phyloP scores from a whole-genome alignment of 2,113 vertebrate species.

The Anoplopoma fimbria region DNA sequence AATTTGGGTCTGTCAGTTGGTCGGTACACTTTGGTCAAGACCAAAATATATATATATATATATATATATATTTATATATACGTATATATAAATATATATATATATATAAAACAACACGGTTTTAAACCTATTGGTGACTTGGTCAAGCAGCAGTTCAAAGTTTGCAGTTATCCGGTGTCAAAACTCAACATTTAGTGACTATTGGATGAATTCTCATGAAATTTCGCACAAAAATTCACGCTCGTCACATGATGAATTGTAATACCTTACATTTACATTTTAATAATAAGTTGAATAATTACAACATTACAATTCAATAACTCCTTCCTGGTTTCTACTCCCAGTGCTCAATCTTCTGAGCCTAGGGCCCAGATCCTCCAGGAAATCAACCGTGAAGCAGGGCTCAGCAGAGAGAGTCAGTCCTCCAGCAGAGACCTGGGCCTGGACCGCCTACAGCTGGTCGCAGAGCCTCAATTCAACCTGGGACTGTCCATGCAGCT shows the following conservation, averaged over 20 bases:
- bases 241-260: neutral
- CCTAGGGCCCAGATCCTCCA: neutral
- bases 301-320: neutral
- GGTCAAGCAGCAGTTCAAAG: neutral
- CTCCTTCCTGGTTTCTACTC: neutral
- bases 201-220: neutral
- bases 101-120: no score
- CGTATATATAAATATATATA: no score
- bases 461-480: neutral
- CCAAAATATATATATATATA: neutral
- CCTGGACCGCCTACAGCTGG: slow-evolving; percentile 2
- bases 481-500: slow-evolving; percentile 48
- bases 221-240: neutral
- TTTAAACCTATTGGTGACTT: neutral
- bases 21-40: neutral
- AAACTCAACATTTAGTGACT: no score
- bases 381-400: slow-evolving; percentile 2
- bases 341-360: slow-evolving; percentile 37
- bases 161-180: no score
- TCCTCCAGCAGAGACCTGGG: neutral
- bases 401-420: slow-evolving; percentile 14
- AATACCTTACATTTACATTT: neutral
- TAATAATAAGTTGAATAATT: neutral
- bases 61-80: neutral
- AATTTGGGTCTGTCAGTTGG: neutral